Conservation (phyloP, 2,113 vertebrate genomes). For the Sinocyclocheilus anophthalmus region DNA sequence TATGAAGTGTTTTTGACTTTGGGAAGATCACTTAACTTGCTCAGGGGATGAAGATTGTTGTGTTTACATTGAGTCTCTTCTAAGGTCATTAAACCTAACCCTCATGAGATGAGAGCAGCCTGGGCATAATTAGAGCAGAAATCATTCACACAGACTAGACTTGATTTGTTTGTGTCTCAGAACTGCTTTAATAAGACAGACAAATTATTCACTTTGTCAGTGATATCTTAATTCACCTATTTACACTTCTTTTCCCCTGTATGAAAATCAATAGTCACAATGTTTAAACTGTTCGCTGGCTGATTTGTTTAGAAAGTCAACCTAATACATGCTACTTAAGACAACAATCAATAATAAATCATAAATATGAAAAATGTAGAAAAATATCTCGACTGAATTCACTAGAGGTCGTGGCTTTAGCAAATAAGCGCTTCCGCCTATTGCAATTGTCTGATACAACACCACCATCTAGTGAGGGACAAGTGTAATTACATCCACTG, state of each 20-base stretch:
- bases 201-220: background rate
- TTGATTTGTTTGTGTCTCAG: background rate
- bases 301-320: too few species aligned
- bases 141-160: background rate
- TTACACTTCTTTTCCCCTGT: too few species aligned
- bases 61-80: background rate
- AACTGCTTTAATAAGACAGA: background rate
- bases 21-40: too few species aligned
- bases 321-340: too few species aligned
- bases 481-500: background rate
- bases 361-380: too few species aligned
- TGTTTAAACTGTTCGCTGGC: too few species aligned
- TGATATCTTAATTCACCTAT: background rate
- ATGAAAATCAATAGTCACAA: too few species aligned
- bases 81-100: conserved; percentile 17
- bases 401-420: background rate
- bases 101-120: background rate
- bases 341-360: too few species aligned
- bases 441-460: background rate
- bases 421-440: background rate
- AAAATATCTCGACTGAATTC: background rate
- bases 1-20: too few species aligned
- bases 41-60: background rate
- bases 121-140: background rate
- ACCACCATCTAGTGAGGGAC: background rate